phyloP scores from a whole-genome alignment of 2,888 invertebrate genomes.

The Caenorhabditis sp. region DNA sequence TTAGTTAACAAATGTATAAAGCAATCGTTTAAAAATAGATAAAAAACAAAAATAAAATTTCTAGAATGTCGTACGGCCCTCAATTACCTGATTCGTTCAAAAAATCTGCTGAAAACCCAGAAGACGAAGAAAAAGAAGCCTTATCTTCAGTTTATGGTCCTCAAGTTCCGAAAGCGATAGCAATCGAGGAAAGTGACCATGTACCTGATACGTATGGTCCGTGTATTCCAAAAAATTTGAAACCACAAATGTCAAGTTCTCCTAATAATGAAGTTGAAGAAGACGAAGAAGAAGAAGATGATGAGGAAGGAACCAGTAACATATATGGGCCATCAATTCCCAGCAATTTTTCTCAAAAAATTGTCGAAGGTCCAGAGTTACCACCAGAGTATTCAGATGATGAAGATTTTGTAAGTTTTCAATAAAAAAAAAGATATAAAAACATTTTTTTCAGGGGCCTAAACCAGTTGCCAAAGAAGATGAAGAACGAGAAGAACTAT shows the following conservation, averaged over 20 bases:
- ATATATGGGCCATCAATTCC: conserved; percentile 32
- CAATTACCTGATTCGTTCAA: not conserved
- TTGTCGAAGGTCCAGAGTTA: conserved; percentile 14
- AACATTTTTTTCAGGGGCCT: conserved; percentile 25
- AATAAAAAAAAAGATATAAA: not conserved
- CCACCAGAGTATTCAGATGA: conserved; percentile 39
- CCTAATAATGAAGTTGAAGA: not conserved
- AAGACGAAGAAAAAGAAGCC: not conserved
- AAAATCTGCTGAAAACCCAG: conserved; percentile 4
- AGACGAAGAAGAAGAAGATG: not conserved
- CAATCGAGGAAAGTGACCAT: too few species aligned
- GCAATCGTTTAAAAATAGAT: too few species aligned
- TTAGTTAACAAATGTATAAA: too few species aligned
- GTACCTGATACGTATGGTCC: not conserved
- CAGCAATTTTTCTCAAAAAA: conserved; percentile 12
- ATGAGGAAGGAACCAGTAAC: not conserved
- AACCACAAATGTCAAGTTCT: not conserved
- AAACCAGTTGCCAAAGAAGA: conserved; percentile 29
- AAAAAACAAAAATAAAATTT: too few species aligned
- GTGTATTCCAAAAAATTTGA: not conserved
- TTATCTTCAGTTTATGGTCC: not conserved
- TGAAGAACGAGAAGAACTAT: conserved; percentile 24
- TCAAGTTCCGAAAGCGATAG: not conserved
- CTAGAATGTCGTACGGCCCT: conserved; percentile 2
- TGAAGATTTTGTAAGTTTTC: conserved; percentile 36